Evolutionary conservation across 2,113 vertebrate species (phyloP), one percentile per base, ranked within the genome.

Genomic region (Pomatorhinus ruficollis): DNA sequence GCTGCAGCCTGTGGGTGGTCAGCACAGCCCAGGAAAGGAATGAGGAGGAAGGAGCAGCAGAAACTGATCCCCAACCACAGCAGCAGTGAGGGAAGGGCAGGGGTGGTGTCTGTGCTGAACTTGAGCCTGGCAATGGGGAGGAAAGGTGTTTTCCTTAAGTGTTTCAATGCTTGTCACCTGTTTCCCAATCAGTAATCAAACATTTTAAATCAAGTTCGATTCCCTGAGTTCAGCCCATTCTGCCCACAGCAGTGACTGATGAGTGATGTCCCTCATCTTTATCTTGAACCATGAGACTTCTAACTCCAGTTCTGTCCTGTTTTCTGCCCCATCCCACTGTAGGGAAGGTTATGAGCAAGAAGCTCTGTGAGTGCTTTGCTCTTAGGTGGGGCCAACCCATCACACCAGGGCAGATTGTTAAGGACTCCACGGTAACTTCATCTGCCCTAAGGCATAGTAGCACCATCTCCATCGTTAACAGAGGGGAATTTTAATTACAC

Each of bases 61-160:
- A 21, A 42, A 42, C 23, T 61, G 45, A 31, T 21, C 54, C 37
- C 53, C 22, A 15, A 15, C 23, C 5, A 0, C 52, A 60, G 78
- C 1, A 0, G 19, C 40, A 10, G 7, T 0, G 0, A 47, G 10
- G 35, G 30, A 25, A 30, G 18, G 19, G 17, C 12, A 44, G 37
- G 13, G 24, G 6, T 10, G 21, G 6, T 8, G 52, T 5, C 83
- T 12, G 17, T 7, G 47, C 23, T 23, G 14, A 52, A 21, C 25
- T 6, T 4, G 24, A 42, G 56, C 23, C 40, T 15, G 25, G 47
- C 19, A 37, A 71, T 75, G 12, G 23, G 16, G 6, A 42, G 8
- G 4, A 72, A 71, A 25, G 3, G 39, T 17, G 21, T 13, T 37
- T 45, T 54, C 44, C 20, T 42, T 0, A 22, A 24, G 35, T 3